Conservation (phyloP, 2,888 invertebrate genomes). For the Drosophila kokeensis region DNA sequence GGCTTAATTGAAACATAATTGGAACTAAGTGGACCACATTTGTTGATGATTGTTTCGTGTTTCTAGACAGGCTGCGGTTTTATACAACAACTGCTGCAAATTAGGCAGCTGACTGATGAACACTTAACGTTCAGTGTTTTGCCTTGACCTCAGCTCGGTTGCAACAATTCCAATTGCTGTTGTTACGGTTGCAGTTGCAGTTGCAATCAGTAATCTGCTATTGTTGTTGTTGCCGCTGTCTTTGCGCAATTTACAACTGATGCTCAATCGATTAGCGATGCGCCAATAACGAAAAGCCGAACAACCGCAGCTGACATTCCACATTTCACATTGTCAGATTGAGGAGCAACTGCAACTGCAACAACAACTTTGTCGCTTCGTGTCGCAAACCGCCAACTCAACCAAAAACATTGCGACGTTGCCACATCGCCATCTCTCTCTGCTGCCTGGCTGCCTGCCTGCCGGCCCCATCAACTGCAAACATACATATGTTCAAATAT, state of each 20-base stretch:
- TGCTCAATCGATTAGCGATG: conserved; percentile 59
- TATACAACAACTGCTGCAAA: not conserved
- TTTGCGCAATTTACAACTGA: conserved; percentile 41
- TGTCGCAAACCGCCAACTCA: conserved; percentile 54
- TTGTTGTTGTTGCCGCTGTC: conserved; percentile 5
- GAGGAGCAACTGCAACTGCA: conserved; percentile 6
- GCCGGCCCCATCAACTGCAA: not conserved
- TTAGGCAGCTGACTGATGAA: not conserved
- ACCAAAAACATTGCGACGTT: conserved; percentile 53
- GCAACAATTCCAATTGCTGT: conserved; percentile 2
- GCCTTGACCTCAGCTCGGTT: conserved; percentile 30
- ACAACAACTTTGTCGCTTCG: conserved; percentile 32
- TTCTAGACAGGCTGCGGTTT: not conserved
- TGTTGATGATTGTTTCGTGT: not conserved
- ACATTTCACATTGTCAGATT: conserved; percentile 23
- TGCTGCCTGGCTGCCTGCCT: not conserved
- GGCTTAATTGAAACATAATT: not conserved
- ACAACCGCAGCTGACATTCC: conserved; percentile 54
- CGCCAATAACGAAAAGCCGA: conserved; percentile 40
- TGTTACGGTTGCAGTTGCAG: conserved; percentile 1
- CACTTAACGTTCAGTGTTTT: conserved; percentile 1
- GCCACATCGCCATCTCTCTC: conserved; percentile 10
- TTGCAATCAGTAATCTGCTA: conserved; percentile 13
- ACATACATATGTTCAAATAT: conserved; percentile 34
- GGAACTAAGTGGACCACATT: not conserved